Conservation (phyloP, 2,113 vertebrate species). For the Calyptommatus sinebrachiatus region DNA sequence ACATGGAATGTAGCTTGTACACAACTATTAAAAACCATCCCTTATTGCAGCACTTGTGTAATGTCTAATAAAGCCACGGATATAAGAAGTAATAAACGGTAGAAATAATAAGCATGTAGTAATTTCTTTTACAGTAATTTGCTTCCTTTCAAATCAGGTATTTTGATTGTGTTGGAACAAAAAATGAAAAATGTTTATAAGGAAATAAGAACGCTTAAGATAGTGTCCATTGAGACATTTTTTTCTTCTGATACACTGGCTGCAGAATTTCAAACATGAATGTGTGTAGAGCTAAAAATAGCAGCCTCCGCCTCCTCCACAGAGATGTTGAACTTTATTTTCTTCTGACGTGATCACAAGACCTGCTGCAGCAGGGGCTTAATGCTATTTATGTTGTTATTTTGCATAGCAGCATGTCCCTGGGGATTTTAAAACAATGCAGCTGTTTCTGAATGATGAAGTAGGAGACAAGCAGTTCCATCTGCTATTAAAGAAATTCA, state of each 20-base stretch:
- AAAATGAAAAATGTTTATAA: not conserved
- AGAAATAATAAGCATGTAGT: not conserved
- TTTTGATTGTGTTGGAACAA: not conserved
- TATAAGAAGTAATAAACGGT: conserved; percentile 1
- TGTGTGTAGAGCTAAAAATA: conserved; percentile 63
- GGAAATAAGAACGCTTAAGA: conserved; percentile 1
- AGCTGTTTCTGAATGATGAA: conserved; percentile 61
- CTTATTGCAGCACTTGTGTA: not conserved
- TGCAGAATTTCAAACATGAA: conserved; percentile 27
- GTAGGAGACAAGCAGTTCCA: conserved; percentile 46
- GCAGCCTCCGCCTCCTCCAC: conserved; percentile 24
- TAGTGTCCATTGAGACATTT: not conserved
- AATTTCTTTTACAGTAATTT: not conserved
- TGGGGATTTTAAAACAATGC: conserved; percentile 67
- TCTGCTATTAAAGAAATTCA: conserved; percentile 39
- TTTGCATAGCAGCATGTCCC: conserved; percentile 66
- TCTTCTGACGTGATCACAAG: conserved; percentile 62
- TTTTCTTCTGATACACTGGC: conserved; percentile 21
- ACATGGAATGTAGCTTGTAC: not conserved
- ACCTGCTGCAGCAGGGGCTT: conserved; percentile 62
- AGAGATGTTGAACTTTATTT: conserved; percentile 64
- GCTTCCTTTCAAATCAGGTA: not conserved
- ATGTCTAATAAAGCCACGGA: not conserved
- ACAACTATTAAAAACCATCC: not conserved
- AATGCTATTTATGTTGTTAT: conserved; percentile 64